Base-by-base conservation (phyloP, 1,140 invertebrate species). In the Asobara japonica region DNA sequence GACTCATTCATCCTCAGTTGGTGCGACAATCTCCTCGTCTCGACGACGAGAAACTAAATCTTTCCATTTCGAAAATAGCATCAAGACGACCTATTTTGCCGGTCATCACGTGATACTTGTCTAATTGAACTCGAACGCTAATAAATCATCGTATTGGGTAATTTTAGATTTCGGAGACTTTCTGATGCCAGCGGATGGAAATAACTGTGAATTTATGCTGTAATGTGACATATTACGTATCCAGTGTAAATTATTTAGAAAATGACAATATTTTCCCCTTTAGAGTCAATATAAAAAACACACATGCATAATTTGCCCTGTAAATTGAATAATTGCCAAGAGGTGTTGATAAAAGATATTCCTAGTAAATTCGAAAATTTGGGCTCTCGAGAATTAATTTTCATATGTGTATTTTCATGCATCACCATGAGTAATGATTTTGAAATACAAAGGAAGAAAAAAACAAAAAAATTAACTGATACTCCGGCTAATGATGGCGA, bases 141-240 rank as follows among this genome's bases (percentile, higher is more conserved):
- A 62, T 62, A 62, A 62, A 62, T 62, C 60, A 62, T 62, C 60
- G 60, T 30, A 62, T 62, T 62, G 60, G 60, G 25, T 62, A 62
- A 30, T 30, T 62, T 62, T 62, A 62, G 60, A 31, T 30, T 62
- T 31, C 13, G 29, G 29, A 29, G 60, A 30, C 30, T 62, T 56
- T 56, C 10, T 11, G 11, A 62, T 62, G 60, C 60, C 60, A 62
- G 31, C 10, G 16, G 8, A 18, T 31, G 27, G 27, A 61, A 61
- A 29, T 61, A 29, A 29, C 27, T 29, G 11, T 29, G 25, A 51
- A 41, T 25, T 11, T 51, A 51, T 25, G 16, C 16, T 2, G 18
- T 51, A 51, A 20, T 51, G 3, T 51, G 45, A 51, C 45, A 25
- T 20, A 20, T 51, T 10, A 11, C 20, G 22, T 51, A 20, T 20